Conservation (phyloP, 2,888 invertebrate species). For the Phragmatobia fuliginosa region DNA sequence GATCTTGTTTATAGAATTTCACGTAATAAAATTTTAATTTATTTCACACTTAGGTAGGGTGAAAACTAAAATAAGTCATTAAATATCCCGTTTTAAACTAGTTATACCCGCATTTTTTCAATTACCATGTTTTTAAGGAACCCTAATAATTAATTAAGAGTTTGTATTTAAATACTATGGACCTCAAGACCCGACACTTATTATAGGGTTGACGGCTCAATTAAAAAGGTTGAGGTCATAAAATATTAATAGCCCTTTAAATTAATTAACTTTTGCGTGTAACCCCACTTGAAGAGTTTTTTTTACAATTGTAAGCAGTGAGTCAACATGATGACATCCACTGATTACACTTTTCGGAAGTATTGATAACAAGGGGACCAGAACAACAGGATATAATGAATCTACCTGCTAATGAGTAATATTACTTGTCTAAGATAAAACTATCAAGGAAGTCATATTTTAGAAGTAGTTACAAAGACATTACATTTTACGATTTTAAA, state of each 20-base stretch:
- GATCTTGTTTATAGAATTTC: background rate
- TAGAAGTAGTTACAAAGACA: background rate
- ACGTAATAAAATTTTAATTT: no score
- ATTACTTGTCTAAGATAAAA: conserved; percentile 28
- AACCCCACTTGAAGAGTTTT: background rate
- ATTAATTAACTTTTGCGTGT: background rate
- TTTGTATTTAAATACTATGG: background rate
- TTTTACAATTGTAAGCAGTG: conserved; percentile 20
- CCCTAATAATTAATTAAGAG: background rate
- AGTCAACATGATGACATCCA: conserved; percentile 37
- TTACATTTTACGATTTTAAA: background rate
- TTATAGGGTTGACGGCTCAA: background rate
- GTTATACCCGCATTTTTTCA: no score
- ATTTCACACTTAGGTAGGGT: no score
- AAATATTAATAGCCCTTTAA: background rate
- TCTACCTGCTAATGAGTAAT: conserved; percentile 32
- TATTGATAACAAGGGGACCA: conserved; percentile 25
- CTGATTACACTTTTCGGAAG: conserved; percentile 33
- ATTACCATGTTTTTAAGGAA: background rate
- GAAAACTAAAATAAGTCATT: no score
- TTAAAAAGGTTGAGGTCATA: background rate
- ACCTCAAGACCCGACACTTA: background rate
- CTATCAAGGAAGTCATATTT: conserved; percentile 28
- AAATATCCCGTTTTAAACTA: no score
- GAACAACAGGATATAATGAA: conserved; percentile 33